Conservation (phyloP, 2,888 invertebrate genomes). For the Lasioglossum pauxillum region DNA sequence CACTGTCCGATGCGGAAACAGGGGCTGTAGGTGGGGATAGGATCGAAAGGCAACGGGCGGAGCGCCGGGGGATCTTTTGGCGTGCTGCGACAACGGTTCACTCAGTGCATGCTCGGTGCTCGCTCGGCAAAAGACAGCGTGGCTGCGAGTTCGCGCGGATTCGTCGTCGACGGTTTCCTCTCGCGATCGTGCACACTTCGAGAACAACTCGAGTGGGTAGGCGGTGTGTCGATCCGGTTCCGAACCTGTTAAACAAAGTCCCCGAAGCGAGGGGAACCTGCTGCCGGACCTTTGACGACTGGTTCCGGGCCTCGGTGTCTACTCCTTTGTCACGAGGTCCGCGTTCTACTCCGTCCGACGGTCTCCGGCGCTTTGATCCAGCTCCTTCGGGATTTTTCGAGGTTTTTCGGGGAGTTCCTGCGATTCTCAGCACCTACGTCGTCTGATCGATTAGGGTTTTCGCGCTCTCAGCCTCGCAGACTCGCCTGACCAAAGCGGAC, state of each 20-base stretch:
- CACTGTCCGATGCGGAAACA: constrained; percentile 66
- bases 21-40: constrained; percentile 54
- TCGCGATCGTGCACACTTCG: constrained; percentile 23
- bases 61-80: constrained; percentile 58
- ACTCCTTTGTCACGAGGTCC: constrained; percentile 19
- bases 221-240: background rate
- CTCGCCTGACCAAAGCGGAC: background rate
- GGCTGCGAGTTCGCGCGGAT: constrained; percentile 1
- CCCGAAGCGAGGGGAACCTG: background rate
- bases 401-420: background rate
- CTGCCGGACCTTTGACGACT: background rate
- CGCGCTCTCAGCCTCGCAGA: background rate
- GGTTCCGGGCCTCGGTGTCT: background rate
- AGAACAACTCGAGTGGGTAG: background rate
- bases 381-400: background rate
- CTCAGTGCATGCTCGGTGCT: constrained; percentile 47
- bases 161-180: constrained; percentile 10
- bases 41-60: constrained; percentile 35
- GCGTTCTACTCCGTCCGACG: background rate
- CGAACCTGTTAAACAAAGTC: background rate
- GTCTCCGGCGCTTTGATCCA: background rate
- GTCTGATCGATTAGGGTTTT: constrained; percentile 5
- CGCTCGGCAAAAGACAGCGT: constrained; percentile 24
- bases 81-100: constrained; percentile 64
- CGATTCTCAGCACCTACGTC: background rate